phyloP scores from a whole-genome alignment of 2,888 invertebrate genomes.

The Pegoplata infirma region DNA sequence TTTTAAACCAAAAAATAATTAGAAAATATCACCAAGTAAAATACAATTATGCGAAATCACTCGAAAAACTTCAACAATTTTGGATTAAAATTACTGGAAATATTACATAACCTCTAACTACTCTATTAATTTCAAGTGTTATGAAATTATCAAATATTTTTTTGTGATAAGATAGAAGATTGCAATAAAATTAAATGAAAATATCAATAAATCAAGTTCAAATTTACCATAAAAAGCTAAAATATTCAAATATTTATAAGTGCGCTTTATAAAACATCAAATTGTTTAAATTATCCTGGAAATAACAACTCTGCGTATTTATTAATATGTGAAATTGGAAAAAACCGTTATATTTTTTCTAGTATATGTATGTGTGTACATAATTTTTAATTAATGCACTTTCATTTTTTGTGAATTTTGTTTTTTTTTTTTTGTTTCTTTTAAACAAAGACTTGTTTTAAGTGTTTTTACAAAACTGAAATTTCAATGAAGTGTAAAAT shows the following conservation, averaged over 20 bases:
- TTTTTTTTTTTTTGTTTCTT: neutral
- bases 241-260: too few species aligned
- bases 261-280: too few species aligned
- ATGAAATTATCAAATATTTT: neutral
- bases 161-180: neutral
- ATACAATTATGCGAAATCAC: neutral
- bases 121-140: neutral
- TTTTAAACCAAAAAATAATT: neutral
- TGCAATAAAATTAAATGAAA: neutral
- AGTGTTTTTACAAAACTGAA: conserved; percentile 7
- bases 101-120: neutral
- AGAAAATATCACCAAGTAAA: neutral
- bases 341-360: neutral
- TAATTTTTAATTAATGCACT: conserved; percentile 38
- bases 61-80: neutral
- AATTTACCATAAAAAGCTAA: too few species aligned
- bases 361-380: neutral
- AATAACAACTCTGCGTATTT: neutral
- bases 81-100: neutral
- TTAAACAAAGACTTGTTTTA: neutral
- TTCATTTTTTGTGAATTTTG: conserved; percentile 25
- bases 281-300: neutral
- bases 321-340: neutral
- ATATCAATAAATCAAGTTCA: neutral
- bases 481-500: conserved; percentile 31